Evolutionary conservation across 2,113 vertebrate genomes (phyloP).

Genomic region (Conger conger): DNA sequence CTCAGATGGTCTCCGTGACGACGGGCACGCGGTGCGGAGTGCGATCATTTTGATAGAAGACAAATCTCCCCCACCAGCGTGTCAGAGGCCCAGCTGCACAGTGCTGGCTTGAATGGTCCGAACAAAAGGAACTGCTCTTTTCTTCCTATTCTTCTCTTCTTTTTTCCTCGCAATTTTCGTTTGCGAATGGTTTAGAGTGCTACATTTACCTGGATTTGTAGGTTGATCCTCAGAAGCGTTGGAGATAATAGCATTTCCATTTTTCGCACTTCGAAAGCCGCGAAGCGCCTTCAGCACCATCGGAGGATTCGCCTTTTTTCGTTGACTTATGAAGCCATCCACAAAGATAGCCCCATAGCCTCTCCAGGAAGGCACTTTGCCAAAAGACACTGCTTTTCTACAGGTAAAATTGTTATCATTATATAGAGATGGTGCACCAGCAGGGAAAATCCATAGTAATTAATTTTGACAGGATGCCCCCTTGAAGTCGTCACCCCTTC

Average conservation of each 20-base stretch:
- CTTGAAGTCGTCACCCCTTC: neutral
- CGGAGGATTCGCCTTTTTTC: neutral
- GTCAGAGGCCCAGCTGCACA: neutral
- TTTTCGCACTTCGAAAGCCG: neutral
- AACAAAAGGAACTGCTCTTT: neutral
- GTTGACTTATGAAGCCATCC: neutral
- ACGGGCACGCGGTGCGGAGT: neutral
- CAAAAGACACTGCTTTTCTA: neutral
- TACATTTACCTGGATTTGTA: neutral
- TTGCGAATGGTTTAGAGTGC: neutral
- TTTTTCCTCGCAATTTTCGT: neutral
- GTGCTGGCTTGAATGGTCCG: neutral
- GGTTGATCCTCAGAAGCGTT: neutral
- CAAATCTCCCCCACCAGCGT: neutral
- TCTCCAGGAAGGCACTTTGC: neutral
- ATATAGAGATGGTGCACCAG: neutral
- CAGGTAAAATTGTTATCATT: neutral
- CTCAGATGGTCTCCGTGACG: neutral
- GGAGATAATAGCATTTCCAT: neutral
- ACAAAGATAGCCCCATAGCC: neutral
- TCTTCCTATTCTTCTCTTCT: too few relatives aligned
- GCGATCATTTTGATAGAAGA: neutral
- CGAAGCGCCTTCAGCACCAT: neutral
- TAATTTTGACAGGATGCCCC: conserved; percentile 16
- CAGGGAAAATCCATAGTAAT: conserved; percentile 4